Percentiles rank a stretch among this genome's conserved stretches.
These are phyloP conservation scores for Acanthosoma haemorrhoidale DNA, from an alignment of 2,888 invertebrate genomes.

Conservation along the genomic window DNA sequence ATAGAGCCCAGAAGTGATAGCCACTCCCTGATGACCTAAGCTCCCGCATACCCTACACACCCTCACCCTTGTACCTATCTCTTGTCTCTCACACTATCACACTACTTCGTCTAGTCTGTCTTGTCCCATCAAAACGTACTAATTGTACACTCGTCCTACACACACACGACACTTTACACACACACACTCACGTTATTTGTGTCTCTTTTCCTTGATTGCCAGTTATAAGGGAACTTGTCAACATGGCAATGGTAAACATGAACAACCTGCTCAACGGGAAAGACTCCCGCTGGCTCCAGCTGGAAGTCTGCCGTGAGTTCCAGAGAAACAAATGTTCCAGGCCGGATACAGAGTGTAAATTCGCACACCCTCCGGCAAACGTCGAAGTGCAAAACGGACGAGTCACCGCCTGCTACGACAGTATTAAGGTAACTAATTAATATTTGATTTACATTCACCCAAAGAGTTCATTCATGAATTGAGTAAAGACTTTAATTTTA, in stretches of 20 bases:
- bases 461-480: background rate
- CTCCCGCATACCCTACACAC: conserved; percentile 16
- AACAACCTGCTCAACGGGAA: conserved; percentile 95
- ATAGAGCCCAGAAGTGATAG: conserved; percentile 1
- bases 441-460: too few species aligned
- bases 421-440: conserved; percentile 93
- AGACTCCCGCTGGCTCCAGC: conserved; percentile 99
- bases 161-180: background rate
- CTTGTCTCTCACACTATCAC: conserved; percentile 21
- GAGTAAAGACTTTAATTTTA: background rate
- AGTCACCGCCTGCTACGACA: conserved; percentile 99
- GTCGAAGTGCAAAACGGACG: conserved; percentile 99
- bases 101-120: conserved; percentile 9
- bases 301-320: conserved; percentile 99
- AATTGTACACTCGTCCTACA: background rate
- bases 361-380: conserved; percentile 98
- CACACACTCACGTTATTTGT: conserved; percentile 11
- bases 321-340: conserved; percentile 99
- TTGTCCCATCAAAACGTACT: conserved; percentile 3
- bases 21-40: conserved; percentile 23
- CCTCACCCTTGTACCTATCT: conserved; percentile 15
- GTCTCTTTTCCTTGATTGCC: conserved; percentile 23
- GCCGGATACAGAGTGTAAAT: conserved; percentile 99
- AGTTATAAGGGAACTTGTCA: conserved; percentile 18
- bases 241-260: conserved; percentile 89